Evolutionary conservation across 2,113 vertebrate genomes (phyloP).

Genomic region (Centropus unirufus): DNA sequence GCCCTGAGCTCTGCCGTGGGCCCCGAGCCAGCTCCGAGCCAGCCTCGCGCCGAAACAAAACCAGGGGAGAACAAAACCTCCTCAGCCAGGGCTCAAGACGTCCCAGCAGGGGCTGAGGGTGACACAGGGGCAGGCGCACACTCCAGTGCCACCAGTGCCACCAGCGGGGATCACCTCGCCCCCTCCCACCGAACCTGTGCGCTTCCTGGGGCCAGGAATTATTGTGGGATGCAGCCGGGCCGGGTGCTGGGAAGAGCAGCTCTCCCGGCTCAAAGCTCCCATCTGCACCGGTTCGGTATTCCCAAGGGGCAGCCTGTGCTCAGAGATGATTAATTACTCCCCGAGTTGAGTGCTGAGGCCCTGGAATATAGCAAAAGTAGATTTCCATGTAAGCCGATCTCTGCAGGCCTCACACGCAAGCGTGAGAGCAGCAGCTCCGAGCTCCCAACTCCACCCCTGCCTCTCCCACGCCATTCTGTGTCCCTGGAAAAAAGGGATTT

Average conservation of each 20-base stretch:
- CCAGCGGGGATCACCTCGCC: rapidly evolving
- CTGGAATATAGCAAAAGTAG: slow-evolving; percentile 22
- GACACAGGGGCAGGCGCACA: not conserved
- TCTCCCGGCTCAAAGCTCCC: not conserved
- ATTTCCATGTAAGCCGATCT: slow-evolving; percentile 55
- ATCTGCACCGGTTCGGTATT: rapidly evolving
- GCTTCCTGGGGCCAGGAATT: rapidly evolving
- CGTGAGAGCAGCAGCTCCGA: not conserved
- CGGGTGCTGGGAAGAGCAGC: rapidly evolving
- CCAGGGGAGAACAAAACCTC: not conserved
- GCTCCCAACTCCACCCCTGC: not conserved
- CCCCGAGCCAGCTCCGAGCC: not conserved
- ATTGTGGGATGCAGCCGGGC: not conserved
- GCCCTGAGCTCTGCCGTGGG: not conserved
- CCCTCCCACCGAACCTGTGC: not conserved
- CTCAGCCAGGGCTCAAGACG: not conserved
- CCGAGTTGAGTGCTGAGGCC: not conserved
- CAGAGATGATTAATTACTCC: not conserved
- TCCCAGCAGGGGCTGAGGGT: rapidly evolving
- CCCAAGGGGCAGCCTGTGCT: not conserved
- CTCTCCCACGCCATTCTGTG: not conserved
- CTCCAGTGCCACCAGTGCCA: rapidly evolving
- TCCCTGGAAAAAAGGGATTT: rapidly evolving
- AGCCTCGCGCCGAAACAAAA: not conserved
- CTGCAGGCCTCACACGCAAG: not conserved